phyloP scores from a whole-genome alignment of 2,888 invertebrate species.

The Ormyrus pomaceus region DNA sequence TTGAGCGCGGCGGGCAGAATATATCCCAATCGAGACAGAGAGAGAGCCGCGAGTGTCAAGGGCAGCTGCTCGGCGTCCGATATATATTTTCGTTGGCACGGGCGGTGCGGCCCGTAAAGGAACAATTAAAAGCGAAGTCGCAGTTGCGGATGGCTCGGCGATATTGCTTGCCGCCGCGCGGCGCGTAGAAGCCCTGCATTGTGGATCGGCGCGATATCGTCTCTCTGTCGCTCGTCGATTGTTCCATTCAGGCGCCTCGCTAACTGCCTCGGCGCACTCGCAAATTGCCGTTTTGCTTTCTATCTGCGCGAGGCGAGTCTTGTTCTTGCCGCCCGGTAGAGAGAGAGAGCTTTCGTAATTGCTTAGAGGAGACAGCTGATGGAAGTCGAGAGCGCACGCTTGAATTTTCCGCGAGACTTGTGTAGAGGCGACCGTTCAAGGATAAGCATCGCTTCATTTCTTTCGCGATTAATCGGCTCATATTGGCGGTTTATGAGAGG shows the following conservation, averaged over 20 bases:
- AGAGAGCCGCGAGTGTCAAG: background rate
- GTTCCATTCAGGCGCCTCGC: slow-evolving; percentile 48
- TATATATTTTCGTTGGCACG: slow-evolving; percentile 1
- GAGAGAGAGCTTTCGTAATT: slow-evolving; percentile 7
- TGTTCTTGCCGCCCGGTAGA: slow-evolving; percentile 14
- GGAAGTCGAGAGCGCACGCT: too few species aligned
- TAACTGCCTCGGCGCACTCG: slow-evolving; percentile 43
- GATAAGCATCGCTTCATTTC: too few species aligned
- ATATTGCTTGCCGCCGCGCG: background rate
- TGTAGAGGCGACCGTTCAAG: too few species aligned
- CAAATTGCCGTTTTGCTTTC: slow-evolving; percentile 35
- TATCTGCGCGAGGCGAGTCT: slow-evolving; percentile 9
- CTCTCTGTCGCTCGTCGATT: slow-evolving; percentile 53
- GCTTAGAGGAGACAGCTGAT: background rate
- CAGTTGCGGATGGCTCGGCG: slow-evolving; percentile 1
- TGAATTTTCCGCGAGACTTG: too few species aligned
- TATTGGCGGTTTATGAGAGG: too few species aligned
- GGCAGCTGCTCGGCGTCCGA: background rate
- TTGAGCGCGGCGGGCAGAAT: too few species aligned
- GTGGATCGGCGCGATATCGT: slow-evolving; percentile 53
- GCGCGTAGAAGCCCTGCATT: slow-evolving; percentile 16
- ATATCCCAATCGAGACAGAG: too few species aligned
- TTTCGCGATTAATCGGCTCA: too few species aligned
- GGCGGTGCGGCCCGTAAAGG: background rate
- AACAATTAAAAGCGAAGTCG: slow-evolving; percentile 40